Evolutionary conservation across 1,140 invertebrate genomes (phyloP).

Genomic region (Mesaphorura yosii): DNA sequence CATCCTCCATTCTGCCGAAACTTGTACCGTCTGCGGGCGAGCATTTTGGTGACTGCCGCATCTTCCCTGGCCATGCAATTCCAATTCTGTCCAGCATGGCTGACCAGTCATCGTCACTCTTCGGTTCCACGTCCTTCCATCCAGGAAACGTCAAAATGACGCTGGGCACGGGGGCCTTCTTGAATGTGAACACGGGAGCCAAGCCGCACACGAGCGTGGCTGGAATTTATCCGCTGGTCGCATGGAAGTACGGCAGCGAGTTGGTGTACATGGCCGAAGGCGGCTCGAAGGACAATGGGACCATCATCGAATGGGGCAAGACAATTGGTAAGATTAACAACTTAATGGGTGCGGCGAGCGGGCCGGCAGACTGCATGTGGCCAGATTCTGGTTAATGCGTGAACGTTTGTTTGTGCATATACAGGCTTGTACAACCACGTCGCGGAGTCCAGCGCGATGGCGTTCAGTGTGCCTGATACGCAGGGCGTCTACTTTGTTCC

Average conservation of each 20-base stretch:
- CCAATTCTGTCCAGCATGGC: slow-evolving; percentile 35
- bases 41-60: slow-evolving; percentile 28
- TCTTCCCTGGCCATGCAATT: slow-evolving; percentile 24
- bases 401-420: too few relatives aligned
- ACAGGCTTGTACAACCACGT: slow-evolving; percentile 58
- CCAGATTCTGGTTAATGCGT: neutral
- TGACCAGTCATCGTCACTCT: slow-evolving; percentile 71
- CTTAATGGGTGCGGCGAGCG: neutral
- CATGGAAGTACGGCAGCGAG: slow-evolving; percentile 51
- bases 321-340: slow-evolving; percentile 48
- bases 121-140: slow-evolving; percentile 75
- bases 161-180: slow-evolving; percentile 86
- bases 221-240: slow-evolving; percentile 81
- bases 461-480: slow-evolving; percentile 55
- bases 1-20: slow-evolving; percentile 59
- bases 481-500: slow-evolving; percentile 82
- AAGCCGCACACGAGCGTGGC: slow-evolving; percentile 57
- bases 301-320: slow-evolving; percentile 74
- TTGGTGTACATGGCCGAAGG: slow-evolving; percentile 71
- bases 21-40: slow-evolving; percentile 64
- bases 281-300: slow-evolving; percentile 71
- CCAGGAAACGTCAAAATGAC: slow-evolving; percentile 79
- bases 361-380: neutral
- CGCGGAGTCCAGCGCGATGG: slow-evolving; percentile 55
- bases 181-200: slow-evolving; percentile 73